These are phyloP conservation scores for Limnodromus scolopaceus DNA, from an alignment of 2,797 vertebrate species.

Conservation along the genomic window DNA sequence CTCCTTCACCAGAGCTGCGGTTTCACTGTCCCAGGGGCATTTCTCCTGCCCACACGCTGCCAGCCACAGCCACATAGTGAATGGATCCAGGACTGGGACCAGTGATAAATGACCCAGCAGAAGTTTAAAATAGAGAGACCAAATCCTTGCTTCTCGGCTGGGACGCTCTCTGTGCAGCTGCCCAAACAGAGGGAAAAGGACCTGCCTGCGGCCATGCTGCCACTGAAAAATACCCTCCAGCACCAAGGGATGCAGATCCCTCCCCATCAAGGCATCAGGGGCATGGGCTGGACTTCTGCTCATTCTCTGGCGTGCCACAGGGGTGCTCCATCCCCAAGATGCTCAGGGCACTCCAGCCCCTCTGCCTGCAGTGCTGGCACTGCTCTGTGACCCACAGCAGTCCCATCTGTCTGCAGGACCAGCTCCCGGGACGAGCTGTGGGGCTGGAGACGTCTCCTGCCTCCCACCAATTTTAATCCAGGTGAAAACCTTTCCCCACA, in stretches of 20 bases:
- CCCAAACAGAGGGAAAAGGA: neutral
- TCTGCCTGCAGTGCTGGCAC: neutral
- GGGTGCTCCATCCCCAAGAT: neutral
- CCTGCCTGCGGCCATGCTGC: neutral
- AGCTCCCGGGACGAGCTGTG: neutral
- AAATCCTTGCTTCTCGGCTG: neutral
- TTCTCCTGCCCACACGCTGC: neutral
- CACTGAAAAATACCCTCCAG: neutral
- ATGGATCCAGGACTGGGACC: neutral
- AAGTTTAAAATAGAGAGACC: neutral
- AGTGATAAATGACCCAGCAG: neutral
- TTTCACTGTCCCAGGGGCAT: neutral
- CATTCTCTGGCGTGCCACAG: fast-evolving
- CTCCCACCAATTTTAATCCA: neutral
- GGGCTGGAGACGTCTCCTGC: neutral
- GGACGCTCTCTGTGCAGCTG: neutral
- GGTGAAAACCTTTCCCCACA: neutral
- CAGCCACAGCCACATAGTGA: neutral
- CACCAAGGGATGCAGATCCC: neutral
- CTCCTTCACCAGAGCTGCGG: neutral
- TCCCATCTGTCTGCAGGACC: neutral
- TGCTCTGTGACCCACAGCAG: fast-evolving
- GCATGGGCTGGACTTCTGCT: neutral
- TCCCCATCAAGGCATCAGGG: neutral
- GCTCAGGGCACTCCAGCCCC: neutral